A percentile compares a stretch with the other conserved stretches of the same genome.
Conservation (phyloP, 2,888 invertebrate species). For the Drosophila algonquin region DNA sequence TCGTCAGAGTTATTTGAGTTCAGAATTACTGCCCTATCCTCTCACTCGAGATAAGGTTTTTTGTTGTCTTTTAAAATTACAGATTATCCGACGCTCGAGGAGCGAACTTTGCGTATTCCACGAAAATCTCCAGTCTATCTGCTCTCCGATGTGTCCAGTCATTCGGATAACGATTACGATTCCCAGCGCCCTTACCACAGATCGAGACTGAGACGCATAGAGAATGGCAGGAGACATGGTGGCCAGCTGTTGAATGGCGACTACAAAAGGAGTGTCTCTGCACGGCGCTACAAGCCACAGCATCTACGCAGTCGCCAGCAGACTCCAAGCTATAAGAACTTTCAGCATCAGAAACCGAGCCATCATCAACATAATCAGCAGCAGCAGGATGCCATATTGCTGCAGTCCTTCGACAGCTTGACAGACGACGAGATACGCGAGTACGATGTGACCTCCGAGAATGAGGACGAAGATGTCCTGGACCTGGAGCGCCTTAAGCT, state of each 20-base stretch:
- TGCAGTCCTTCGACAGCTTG: conserved; percentile 56
- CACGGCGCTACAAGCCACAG: conserved; percentile 22
- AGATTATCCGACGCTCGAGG: conserved; percentile 51
- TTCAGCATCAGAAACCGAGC: conserved; percentile 7
- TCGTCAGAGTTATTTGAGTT: background rate
- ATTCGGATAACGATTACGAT: conserved; percentile 47
- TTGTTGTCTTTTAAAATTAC: background rate
- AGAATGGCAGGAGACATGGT: conserved; percentile 18
- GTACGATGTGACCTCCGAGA: conserved; percentile 48
- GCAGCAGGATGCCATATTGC: conserved; percentile 39
- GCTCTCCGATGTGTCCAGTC: conserved; percentile 64
- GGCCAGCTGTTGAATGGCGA: background rate
- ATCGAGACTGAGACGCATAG: conserved; percentile 45
- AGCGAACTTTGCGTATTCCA: conserved; percentile 26
- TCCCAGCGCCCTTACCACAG: conserved; percentile 46
- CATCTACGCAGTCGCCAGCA: background rate
- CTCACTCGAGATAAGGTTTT: background rate
- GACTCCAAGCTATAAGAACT: background rate
- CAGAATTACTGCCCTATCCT: background rate
- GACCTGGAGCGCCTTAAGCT: conserved; percentile 56
- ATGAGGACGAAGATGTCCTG: conserved; percentile 45
- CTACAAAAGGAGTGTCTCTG: conserved; percentile 27
- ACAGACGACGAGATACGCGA: conserved; percentile 58
- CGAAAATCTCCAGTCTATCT: conserved; percentile 48
- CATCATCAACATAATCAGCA: conserved; percentile 46